Percentiles rank a stretch among this genome's conserved stretches.
Conservation (phyloP, 92 coral and sea anemone genomes). For the Phenganax subtilis region DNA sequence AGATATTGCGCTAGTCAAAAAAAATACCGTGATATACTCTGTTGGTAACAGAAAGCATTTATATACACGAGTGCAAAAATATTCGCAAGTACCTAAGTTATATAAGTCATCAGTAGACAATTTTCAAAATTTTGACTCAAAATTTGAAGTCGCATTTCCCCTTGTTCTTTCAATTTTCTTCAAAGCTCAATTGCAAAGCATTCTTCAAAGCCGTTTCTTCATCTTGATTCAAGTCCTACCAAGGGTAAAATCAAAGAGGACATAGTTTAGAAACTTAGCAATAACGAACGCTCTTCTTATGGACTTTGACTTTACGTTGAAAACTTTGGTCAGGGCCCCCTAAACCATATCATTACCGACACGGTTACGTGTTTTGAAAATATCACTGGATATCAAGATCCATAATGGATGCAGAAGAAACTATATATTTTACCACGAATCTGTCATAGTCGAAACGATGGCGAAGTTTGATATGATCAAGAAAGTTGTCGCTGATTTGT, state of each 20-base stretch:
- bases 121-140: not conserved
- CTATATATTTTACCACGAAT: slow-evolving; percentile 65
- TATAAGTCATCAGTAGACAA: not conserved
- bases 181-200: slow-evolving; percentile 15
- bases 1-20: no score
- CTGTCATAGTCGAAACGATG: slow-evolving; percentile 87
- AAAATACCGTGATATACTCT: no score
- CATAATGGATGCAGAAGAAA: not conserved
- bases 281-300: no score
- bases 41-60: no score
- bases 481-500: slow-evolving; percentile 68
- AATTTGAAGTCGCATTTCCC: not conserved
- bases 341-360: no score
- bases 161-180: not conserved
- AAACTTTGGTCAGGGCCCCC: no score
- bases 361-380: no score
- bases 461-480: slow-evolving; percentile 69
- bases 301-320: no score
- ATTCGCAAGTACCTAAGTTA: no score
- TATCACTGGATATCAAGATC: no score
- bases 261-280: no score
- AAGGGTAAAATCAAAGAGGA: not conserved
- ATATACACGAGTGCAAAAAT: no score
- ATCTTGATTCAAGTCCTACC: slow-evolving; percentile 39
- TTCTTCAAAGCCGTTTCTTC: slow-evolving; percentile 22